Percentiles rank a stretch among this genome's conserved stretches.
phyloP scores from a whole-genome alignment of 2,113 vertebrate species.

The Mustela lutreola region DNA sequence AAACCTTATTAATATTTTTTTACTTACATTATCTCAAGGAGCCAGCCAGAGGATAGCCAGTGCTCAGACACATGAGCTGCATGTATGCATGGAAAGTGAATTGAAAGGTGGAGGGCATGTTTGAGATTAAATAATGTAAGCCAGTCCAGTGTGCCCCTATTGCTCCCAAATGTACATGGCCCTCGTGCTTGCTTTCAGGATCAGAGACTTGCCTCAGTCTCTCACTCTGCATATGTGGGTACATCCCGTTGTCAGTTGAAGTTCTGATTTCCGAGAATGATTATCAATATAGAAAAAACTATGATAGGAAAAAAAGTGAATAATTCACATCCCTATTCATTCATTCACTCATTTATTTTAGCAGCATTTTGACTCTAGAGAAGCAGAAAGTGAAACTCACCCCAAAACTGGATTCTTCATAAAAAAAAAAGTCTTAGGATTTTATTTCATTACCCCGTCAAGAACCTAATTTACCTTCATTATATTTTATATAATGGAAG shows the following conservation, averaged over 20 bases:
- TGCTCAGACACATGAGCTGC: not conserved
- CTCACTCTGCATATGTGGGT: not conserved
- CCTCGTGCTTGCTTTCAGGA: not conserved
- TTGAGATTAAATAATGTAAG: not conserved
- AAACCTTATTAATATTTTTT: slow-evolving; percentile 21
- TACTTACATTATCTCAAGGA: not conserved
- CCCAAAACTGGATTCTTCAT: not conserved
- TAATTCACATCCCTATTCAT: not conserved
- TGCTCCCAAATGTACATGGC: not conserved
- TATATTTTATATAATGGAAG: not conserved
- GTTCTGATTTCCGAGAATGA: slow-evolving; percentile 14
- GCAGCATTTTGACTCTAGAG: not conserved
- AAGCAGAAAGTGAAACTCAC: not conserved
- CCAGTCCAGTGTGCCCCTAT: not conserved
- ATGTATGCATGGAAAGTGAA: not conserved
- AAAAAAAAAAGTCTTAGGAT: not conserved
- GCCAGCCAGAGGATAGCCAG: not conserved
- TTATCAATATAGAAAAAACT: not conserved
- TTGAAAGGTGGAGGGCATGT: not conserved
- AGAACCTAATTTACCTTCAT: not conserved
- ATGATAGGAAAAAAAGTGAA: not conserved
- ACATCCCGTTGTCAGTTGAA: not conserved
- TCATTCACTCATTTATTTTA: not conserved
- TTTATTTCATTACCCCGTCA: not conserved
- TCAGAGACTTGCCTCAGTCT: not conserved